These are phyloP conservation scores for Pollenia labialis DNA, from an alignment of 2,888 invertebrate genomes.

Conservation along the genomic window DNA sequence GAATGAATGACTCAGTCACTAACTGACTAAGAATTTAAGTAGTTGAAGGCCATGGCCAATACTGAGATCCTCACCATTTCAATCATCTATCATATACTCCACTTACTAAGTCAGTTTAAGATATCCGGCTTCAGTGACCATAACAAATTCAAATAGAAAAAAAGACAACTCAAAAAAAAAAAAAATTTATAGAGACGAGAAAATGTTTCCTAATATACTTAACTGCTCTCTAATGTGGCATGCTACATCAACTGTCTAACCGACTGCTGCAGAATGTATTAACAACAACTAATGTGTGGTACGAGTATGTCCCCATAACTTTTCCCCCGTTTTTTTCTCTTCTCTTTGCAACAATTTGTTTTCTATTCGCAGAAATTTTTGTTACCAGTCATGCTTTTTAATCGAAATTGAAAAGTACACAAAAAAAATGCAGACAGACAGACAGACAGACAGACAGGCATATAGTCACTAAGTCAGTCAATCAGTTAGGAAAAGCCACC, in stretches of 20 bases:
- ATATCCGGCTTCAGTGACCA: constrained; percentile 60
- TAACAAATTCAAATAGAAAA: constrained; percentile 26
- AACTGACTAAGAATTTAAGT: constrained; percentile 8
- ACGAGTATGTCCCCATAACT: constrained; percentile 52
- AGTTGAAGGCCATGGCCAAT: background rate
- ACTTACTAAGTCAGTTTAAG: constrained; percentile 35
- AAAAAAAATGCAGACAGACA: constrained; percentile 3
- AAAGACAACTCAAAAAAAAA: constrained; percentile 1
- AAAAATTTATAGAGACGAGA: constrained; percentile 13
- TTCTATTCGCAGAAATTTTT: constrained; percentile 30
- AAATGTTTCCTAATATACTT: constrained; percentile 49
- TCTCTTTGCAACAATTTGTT: constrained; percentile 3
- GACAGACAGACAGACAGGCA: background rate
- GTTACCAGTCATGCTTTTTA: constrained; percentile 52
- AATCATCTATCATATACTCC: constrained; percentile 18
- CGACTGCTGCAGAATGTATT: constrained; percentile 36
- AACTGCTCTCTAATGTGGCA: constrained; percentile 59
- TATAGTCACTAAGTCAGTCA: background rate
- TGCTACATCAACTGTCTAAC: constrained; percentile 62
- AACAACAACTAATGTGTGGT: background rate
- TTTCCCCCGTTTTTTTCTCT: background rate
- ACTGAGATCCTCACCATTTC: constrained; percentile 1
- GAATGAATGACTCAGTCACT: constrained; percentile 20
- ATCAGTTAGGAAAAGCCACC: constrained; percentile 42
- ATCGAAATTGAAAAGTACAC: constrained; percentile 51